Evolutionary conservation across 2,797 vertebrate species (phyloP), one percentile per base, ranked within the genome.

Genomic region (Triplophysa yarkandensis): DNA sequence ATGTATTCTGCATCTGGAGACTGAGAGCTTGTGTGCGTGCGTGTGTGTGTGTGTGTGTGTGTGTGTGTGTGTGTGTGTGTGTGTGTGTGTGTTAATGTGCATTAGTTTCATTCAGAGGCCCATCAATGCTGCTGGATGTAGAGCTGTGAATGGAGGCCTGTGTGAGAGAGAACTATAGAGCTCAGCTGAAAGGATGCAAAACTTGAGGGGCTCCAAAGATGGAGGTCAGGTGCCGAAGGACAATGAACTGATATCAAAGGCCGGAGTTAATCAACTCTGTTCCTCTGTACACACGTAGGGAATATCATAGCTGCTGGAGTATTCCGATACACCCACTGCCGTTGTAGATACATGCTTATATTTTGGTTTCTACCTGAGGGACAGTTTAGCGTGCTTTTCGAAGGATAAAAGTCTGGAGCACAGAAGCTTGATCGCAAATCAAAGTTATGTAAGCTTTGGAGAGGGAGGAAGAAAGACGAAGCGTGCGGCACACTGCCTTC

Each of bases 401-500:
- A 54, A 57, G 34, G 39, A 41, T 23, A 25, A 32, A 28, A 23
- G 34, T 68, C 34, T 55, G 39, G 44, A 52, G 67, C 23, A 25
- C 36, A 44, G 2, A 17, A 57, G 19, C 28, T 57, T 36, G 63
- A 74, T 74, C 21, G 19, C 41, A 25, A 74, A 58, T 48, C 4
- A 6, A 67, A 52, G 41, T 74, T 74, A 74, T 74, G 63, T 74
- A 74, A 74, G 73, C 69, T 66, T 69, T 73, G 21, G n/a, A 75
- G 61, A 74, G 50, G 54, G 67, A 55, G 41, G n/a, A 54, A 61
- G 32, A 64, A 60, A 74, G 67, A 80, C 78, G 77, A 83, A 83
- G 77, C 65, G 55, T 74, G 17, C 48, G 86, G 87, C 88, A 88
- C 86, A 85, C 82, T 88, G 88, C 87, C 86, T 86, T 87, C 84